Base-by-base conservation (phyloP, 2,888 invertebrate species). In the Scaptomyza reducta region DNA sequence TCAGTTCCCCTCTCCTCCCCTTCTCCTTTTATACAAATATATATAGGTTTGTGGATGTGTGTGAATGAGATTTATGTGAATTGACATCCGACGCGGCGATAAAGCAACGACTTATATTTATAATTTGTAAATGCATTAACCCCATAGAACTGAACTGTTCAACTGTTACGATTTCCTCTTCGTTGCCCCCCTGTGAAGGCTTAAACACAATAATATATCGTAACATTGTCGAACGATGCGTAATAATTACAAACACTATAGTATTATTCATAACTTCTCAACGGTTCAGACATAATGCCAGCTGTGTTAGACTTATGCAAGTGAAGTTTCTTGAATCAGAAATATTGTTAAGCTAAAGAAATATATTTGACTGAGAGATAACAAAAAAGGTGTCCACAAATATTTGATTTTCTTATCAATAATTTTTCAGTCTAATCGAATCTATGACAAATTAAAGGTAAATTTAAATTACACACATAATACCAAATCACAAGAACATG, bases 1-100 rank as follows among this genome's bases (percentile, higher is more conserved):
- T 14, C 25, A 66, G 41, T 38, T n/a, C 33, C 16, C 18, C 1
- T 7, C 31, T 10, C 9, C 22, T 7, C 3, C 14, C 6, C 29
- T 29, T 29, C 6, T 6, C 14, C 16, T 16, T 3, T 49, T 49
- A 16, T 18, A 22, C 18, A 35, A 3, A 45, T n/a, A n/a, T n/a
- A n/a, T n/a, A 33, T 4, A 29, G 11, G 1, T 29, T 29, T 9
- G 25, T 51, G 5, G 25, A 18, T 29, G 40, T 33, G 63, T 71
- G 71, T 54, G 64, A 57, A 76, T 55, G 54, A 62, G 51, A 75
- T 75, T 78, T 72, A 74, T 78, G 78, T 47, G 72, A 42, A 58
- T 74, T 53, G 53, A 60, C 59, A 63, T 70, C 62, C 74, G 62
- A 41, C 25, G 35, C 14, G 54, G n/a, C 41, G 33, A 53, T 45